A percentile compares a stretch with the other conserved stretches of the same genome.
These are phyloP conservation scores for Scrobipalpa costella DNA, from an alignment of 2,888 invertebrate genomes.

Conservation along the genomic window DNA sequence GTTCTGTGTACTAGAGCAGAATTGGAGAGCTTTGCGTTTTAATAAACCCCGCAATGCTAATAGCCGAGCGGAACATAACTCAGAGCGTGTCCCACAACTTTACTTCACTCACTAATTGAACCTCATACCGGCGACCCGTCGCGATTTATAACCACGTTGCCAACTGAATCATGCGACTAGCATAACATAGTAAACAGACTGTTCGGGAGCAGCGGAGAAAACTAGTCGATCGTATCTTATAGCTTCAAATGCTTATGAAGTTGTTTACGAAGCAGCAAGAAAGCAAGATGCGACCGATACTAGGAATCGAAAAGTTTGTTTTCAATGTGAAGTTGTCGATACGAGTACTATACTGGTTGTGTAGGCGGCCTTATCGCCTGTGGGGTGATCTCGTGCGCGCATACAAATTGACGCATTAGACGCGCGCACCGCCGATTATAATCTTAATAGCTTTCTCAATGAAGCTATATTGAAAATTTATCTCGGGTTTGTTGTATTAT, in stretches of 20 bases:
- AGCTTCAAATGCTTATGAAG: not conserved
- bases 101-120: constrained; percentile 13
- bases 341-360: constrained; percentile 32
- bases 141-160: constrained; percentile 5
- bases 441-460: constrained; percentile 65
- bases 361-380: constrained; percentile 58
- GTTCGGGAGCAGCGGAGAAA: not conserved
- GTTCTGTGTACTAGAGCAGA: not conserved
- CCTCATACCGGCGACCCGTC: constrained; percentile 7
- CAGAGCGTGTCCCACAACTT: not conserved
- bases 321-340: constrained; percentile 22
- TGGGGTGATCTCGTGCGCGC: constrained; percentile 62
- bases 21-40: not conserved
- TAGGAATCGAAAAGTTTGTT: constrained; percentile 13
- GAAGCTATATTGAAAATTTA: constrained; percentile 64
- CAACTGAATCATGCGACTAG: not conserved
- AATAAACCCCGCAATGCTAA: constrained; percentile 10
- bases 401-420: constrained; percentile 71
- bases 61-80: not conserved
- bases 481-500: constrained; percentile 38
- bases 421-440: constrained; percentile 53
- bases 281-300: not conserved
- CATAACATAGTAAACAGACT: not conserved
- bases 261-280: not conserved
- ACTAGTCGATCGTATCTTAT: not conserved